phyloP scores from a whole-genome alignment of 2,797 vertebrate genomes.

The Meda fulgida region DNA sequence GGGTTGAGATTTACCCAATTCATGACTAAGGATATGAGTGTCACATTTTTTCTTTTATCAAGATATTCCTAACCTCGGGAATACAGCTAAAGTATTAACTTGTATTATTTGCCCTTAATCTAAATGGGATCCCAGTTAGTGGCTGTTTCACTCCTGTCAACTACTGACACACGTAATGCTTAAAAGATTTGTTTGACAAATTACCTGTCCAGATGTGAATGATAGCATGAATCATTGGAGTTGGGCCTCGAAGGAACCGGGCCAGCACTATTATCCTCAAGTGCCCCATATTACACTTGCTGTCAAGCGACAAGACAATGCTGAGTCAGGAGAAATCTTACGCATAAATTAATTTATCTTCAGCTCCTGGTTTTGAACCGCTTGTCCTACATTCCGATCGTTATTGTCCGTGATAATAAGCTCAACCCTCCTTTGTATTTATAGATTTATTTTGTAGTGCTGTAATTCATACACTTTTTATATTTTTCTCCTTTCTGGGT shows the following conservation, averaged over 20 bases:
- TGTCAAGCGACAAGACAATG: neutral
- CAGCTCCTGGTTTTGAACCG: neutral
- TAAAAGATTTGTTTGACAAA: conserved; percentile 34
- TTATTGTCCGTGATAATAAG: conserved; percentile 12
- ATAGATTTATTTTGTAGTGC: neutral
- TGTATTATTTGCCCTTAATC: conserved; percentile 6
- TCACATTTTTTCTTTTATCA: neutral
- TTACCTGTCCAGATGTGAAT: conserved; percentile 42
- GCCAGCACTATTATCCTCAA: conserved; percentile 16
- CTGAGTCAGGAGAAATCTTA: conserved; percentile 36
- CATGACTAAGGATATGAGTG: neutral
- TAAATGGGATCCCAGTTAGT: conserved; percentile 32
- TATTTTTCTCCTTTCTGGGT: neutral
- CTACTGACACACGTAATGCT: conserved; percentile 32
- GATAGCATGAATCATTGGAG: conserved; percentile 39
- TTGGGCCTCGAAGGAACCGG: neutral
- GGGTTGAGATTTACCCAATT: neutral
- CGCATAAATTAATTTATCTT: conserved; percentile 21
- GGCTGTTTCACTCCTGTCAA: conserved; percentile 31
- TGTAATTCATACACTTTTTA: neutral
- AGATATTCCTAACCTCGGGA: neutral
- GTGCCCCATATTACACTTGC: conserved; percentile 2
- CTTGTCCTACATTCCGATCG: neutral
- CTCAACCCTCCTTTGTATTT: neutral
- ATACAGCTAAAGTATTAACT: neutral